Conservation (phyloP, 2,888 invertebrate species). For the Metallyticus violacea region DNA sequence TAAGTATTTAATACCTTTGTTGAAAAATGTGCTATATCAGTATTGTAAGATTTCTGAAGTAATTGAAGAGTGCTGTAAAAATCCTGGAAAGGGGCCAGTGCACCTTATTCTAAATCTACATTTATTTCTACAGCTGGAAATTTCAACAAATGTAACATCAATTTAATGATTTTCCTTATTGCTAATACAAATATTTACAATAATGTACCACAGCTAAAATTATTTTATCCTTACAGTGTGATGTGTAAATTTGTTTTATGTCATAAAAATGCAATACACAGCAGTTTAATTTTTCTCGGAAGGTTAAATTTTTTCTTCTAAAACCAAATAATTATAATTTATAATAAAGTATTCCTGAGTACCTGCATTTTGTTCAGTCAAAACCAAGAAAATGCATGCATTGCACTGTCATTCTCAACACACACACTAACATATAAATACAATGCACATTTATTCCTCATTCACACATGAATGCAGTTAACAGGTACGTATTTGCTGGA, state of each 20-base stretch:
- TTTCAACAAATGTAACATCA: not conserved
- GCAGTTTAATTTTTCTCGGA: too few relatives aligned
- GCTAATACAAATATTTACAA: not conserved
- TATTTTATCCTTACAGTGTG: not conserved
- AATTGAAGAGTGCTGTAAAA: too few relatives aligned
- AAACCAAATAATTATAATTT: too few relatives aligned
- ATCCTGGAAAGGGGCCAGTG: not conserved
- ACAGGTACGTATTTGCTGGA: constrained; percentile 20
- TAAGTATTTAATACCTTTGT: too few relatives aligned
- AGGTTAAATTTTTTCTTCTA: too few relatives aligned
- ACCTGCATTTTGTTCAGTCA: not conserved
- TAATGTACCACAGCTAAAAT: not conserved
- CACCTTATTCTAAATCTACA: not conserved
- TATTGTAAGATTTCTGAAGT: too few relatives aligned
- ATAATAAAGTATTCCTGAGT: not conserved
- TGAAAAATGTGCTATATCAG: too few relatives aligned
- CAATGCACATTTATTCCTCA: not conserved
- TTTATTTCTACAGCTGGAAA: not conserved
- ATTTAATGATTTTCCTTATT: not conserved
- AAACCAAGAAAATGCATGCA: not conserved
- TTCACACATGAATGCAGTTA: not conserved
- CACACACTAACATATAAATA: not conserved
- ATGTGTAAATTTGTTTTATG: not conserved
- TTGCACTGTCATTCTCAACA: not conserved
- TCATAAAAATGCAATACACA: not conserved